These are phyloP conservation scores for Zeugodacus cucurbitae DNA, from an alignment of 1,140 invertebrate genomes.

Conservation along the genomic window DNA sequence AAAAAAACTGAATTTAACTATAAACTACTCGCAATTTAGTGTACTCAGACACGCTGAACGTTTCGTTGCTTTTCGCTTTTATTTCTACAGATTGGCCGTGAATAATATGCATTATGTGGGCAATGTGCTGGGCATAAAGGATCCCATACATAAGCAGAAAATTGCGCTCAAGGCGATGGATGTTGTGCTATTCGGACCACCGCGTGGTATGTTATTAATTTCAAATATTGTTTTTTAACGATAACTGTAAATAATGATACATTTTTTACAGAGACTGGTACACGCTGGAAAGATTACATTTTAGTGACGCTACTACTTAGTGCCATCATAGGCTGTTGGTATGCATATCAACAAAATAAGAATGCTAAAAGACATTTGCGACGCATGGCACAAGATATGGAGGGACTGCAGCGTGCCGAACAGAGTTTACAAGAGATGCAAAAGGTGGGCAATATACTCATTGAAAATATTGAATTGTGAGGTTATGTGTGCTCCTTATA, in stretches of 20 bases:
- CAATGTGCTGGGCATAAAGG: slow-evolving; percentile 92
- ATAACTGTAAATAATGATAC: not conserved
- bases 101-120: slow-evolving; percentile 90
- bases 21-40: not conserved
- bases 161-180: slow-evolving; percentile 97
- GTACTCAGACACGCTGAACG: not conserved
- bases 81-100: slow-evolving; percentile 83
- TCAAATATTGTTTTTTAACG: not conserved
- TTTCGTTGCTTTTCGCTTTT: slow-evolving; percentile 9
- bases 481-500: no score
- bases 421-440: slow-evolving; percentile 86
- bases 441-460: slow-evolving; percentile 69
- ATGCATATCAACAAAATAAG: slow-evolving; percentile 88
- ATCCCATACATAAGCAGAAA: slow-evolving; percentile 96
- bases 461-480: no score
- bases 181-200: slow-evolving; percentile 94
- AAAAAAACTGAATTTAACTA: not conserved
- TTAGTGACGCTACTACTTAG: slow-evolving; percentile 84
- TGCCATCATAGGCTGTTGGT: slow-evolving; percentile 89
- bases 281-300: slow-evolving; percentile 87
- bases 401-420: slow-evolving; percentile 89
- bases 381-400: slow-evolving; percentile 94
- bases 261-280: slow-evolving; percentile 67
- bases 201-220: slow-evolving; percentile 82
- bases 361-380: slow-evolving; percentile 85